Conservation (phyloP, 2,113 vertebrate species). For the Petrocephalus microphthalmus region DNA sequence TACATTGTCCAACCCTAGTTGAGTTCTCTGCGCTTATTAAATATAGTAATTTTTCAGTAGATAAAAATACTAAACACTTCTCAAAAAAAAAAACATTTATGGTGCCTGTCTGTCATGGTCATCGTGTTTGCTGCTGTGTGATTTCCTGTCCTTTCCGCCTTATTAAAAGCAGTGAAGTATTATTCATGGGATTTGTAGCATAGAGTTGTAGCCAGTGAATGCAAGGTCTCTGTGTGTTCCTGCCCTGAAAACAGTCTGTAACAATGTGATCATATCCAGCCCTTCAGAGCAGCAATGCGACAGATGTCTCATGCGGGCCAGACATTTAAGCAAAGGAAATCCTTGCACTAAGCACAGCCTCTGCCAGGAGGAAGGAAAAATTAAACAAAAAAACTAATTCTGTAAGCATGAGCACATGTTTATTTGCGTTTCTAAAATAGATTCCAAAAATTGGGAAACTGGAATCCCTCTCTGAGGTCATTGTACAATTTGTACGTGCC, state of each 20-base stretch:
- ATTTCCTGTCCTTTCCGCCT: not conserved
- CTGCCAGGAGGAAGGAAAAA: not conserved
- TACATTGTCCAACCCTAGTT: not conserved
- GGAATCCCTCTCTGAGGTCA: not conserved
- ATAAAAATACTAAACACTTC: not conserved
- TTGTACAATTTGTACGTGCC: not conserved
- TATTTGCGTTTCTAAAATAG: not conserved
- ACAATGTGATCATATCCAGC: not conserved
- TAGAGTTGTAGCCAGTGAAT: not conserved
- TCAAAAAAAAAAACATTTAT: not conserved
- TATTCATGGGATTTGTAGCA: not conserved
- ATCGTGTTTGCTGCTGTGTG: not conserved
- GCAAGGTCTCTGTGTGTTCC: not conserved
- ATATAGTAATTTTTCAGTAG: not conserved
- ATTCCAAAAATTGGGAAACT: not conserved
- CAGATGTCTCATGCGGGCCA: not conserved
- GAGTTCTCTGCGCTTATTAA: not conserved
- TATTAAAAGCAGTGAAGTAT: not conserved
- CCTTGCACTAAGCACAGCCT: not conserved
- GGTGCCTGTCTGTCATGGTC: not conserved
- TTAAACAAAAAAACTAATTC: not conserved
- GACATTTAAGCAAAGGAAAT: not conserved
- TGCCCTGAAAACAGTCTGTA: not conserved
- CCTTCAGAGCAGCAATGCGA: not conserved
- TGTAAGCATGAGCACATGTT: not conserved